These are phyloP conservation scores for Diarsia rubi DNA, from an alignment of 2,888 invertebrate species.

Conservation along the genomic window DNA sequence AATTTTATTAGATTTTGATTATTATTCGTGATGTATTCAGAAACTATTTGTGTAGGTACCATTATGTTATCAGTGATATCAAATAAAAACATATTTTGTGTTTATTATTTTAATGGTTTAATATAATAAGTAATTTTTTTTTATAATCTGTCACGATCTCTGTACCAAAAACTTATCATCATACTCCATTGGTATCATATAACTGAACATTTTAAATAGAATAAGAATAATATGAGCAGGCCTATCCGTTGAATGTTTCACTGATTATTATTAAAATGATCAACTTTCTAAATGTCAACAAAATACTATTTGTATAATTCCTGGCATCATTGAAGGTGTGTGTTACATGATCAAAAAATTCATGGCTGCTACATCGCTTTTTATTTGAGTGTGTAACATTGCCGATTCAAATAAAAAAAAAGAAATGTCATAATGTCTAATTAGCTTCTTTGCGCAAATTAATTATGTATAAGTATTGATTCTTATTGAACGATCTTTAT, in stretches of 20 bases:
- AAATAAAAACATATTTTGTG: conserved; percentile 7
- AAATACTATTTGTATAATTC: conserved; percentile 18
- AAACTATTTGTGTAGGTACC: neutral
- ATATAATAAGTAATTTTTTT: conserved; percentile 6
- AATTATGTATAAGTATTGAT: conserved; percentile 59
- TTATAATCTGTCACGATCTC: neutral
- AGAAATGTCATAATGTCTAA: conserved; percentile 34
- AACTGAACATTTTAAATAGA: neutral
- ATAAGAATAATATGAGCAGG: conserved; percentile 16
- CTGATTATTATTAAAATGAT: neutral
- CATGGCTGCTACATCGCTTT: conserved; percentile 36
- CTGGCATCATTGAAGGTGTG: conserved; percentile 38
- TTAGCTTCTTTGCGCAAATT: conserved; percentile 66
- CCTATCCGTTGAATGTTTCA: neutral
- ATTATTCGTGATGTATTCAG: conserved; percentile 23
- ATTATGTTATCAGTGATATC: conserved; percentile 1
- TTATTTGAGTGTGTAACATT: conserved; percentile 41
- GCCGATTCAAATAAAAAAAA: conserved; percentile 25
- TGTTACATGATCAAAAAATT: conserved; percentile 46
- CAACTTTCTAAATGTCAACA: neutral
- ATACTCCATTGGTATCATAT: neutral
- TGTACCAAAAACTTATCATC: neutral
- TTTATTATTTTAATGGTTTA: conserved; percentile 10
- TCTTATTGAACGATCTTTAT: conserved; percentile 67
- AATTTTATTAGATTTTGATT: conserved; percentile 71